Evolutionary conservation across 2,888 invertebrate genomes (phyloP).

Genomic region (Cheilosia vernalis): DNA sequence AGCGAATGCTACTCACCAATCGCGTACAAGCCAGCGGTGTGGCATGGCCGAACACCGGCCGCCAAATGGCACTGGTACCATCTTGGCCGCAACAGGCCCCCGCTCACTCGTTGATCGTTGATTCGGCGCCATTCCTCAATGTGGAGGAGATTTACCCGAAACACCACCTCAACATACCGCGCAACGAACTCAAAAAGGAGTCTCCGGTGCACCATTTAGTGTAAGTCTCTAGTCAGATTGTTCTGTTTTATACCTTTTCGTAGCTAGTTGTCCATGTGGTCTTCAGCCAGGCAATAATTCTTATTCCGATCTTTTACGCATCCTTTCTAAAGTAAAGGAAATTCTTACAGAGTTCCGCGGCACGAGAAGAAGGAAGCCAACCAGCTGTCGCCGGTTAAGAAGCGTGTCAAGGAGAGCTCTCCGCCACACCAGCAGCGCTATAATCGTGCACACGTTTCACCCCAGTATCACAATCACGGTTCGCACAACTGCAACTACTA

Average conservation of each 20-base stretch:
- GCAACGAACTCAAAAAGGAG: constrained; percentile 85
- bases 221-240: constrained; percentile 78
- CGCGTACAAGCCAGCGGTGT: constrained; percentile 83
- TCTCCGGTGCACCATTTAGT: constrained; percentile 84
- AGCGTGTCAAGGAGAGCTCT: constrained; percentile 97
- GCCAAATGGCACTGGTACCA: constrained; percentile 92
- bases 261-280: constrained; percentile 58
- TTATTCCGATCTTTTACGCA: constrained; percentile 62
- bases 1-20: constrained; percentile 90
- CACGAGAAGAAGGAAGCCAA: constrained; percentile 93
- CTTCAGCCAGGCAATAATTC: constrained; percentile 68
- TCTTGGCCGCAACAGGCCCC: constrained; percentile 93
- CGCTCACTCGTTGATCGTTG: constrained; percentile 89
- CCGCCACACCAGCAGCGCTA: constrained; percentile 88
- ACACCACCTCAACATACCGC: constrained; percentile 86
- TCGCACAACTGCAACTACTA: constrained; percentile 82
- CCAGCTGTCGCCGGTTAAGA: constrained; percentile 97
- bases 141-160: constrained; percentile 85
- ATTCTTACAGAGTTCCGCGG: constrained; percentile 83
- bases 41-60: constrained; percentile 84
- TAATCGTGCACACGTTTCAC: constrained; percentile 83
- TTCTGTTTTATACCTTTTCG: constrained; percentile 19
- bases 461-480: constrained; percentile 81
- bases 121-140: constrained; percentile 89
- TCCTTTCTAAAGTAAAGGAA: constrained; percentile 80